Base-by-base conservation (phyloP, 53 echinoderm and acorn worm genomes). In the Holothuria scabra region DNA sequence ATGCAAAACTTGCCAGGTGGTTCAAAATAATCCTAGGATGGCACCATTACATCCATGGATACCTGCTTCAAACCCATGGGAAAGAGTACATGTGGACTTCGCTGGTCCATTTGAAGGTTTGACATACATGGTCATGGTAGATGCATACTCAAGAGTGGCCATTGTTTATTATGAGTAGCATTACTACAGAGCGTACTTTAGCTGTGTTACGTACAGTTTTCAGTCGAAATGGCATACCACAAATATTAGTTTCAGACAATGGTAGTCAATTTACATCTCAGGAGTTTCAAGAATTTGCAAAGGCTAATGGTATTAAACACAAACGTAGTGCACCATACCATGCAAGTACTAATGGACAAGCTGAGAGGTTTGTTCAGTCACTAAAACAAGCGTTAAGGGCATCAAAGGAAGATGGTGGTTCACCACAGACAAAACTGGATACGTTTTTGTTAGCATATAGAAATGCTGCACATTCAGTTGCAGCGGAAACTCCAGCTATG, bases 131-230 rank as follows among this genome's bases (percentile, higher is more conserved):
- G 69, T 78, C 57, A 59, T 88, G n/a, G 67, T 84, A 8, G 84
- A 84, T 41, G 84, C 79, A 46, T 84, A 76, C 38, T 84, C 78
- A 5, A 88, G n/a, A 88, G 49, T 84, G 89, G 89, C 84, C 84
- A 41, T 76, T 65, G 25, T 76, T 88, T 57, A 76, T 84, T 33
- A 84, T 88, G 84, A 84, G 41, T 33, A 66, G 35, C 20, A 84
- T 59, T 30, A 78, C 78, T 13, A 28, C 89, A 56, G 60, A 88
- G 22, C 55, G 67, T 24, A 88, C 89, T 29, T 75, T 84, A 65
- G 84, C 60, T 29, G 70, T 62, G 24, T 74, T 88, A 19, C 55
- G 84, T 61, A 66, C 74, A 18, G 35, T 78, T 18, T 88, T 86
- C 46, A 52, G 59, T 74, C 37, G 74, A 32, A 44, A 84, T 55